phyloP scores from a whole-genome alignment of 2,797 vertebrate species.

The Taeniopygia guttata region DNA sequence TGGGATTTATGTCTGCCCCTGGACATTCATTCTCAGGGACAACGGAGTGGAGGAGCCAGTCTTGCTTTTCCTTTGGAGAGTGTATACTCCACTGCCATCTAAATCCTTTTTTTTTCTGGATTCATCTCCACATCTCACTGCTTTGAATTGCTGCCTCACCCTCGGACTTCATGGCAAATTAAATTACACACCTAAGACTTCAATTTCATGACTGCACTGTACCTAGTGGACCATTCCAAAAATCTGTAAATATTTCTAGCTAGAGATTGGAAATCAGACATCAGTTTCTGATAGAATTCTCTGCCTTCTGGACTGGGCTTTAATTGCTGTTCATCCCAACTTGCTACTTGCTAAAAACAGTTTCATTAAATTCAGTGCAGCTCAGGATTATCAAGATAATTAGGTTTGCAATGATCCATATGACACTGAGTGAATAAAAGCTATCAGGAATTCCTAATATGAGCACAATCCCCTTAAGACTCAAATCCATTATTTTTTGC shows the following conservation, averaged over 20 bases:
- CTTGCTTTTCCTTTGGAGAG: background rate
- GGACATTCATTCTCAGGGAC: fast-evolving
- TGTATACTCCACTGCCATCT: fast-evolving
- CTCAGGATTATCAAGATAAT: conserved; percentile 46
- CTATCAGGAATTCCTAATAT: conserved; percentile 14
- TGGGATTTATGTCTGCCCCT: background rate
- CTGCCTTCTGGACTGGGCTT: background rate
- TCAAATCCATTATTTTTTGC: conserved; percentile 1
- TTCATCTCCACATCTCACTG: background rate
- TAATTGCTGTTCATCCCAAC: background rate
- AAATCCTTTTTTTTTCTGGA: background rate
- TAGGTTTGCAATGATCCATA: conserved; percentile 9
- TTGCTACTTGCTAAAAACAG: conserved; percentile 14
- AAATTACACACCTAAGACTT: background rate
- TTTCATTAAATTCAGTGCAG: conserved; percentile 38
- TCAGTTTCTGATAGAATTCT: background rate
- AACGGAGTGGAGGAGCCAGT: background rate
- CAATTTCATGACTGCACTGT: background rate
- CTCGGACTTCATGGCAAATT: background rate
- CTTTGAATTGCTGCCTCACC: background rate
- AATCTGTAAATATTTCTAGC: background rate
- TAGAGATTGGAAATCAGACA: background rate
- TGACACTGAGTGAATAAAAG: background rate
- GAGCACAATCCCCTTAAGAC: conserved; percentile 20
- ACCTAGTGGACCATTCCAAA: background rate